Percentiles rank a stretch among this genome's conserved stretches.
phyloP scores from a whole-genome alignment of 23 tunicate genomes.

The Trididemnum nubilum region DNA sequence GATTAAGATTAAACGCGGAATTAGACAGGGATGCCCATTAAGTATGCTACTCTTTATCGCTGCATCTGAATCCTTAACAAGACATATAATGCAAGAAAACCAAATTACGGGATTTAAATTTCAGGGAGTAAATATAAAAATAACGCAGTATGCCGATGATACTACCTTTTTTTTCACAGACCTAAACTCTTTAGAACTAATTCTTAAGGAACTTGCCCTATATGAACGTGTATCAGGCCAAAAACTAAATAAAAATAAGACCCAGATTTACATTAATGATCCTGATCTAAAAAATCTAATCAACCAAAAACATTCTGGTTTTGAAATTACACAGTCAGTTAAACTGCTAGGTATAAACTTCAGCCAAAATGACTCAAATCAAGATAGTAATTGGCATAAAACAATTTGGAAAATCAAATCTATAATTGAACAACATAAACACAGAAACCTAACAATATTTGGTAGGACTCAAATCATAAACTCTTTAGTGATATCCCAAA shows the following conservation, averaged over 20 bases:
- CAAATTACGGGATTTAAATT: slow-evolving; percentile 5
- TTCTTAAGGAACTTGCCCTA: not conserved
- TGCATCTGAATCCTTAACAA: slow-evolving; percentile 11
- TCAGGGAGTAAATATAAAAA: not conserved
- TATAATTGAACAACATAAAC: not conserved
- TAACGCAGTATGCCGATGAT: slow-evolving; percentile 47
- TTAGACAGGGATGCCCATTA: slow-evolving; percentile 54
- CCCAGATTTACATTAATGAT: slow-evolving; percentile 9
- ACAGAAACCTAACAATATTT: slow-evolving; percentile 9
- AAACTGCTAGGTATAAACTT: slow-evolving; percentile 25
- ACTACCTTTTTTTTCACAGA: slow-evolving; percentile 3
- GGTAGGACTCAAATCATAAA: slow-evolving; percentile 12
- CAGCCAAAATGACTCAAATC: not conserved
- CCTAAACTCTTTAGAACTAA: not conserved
- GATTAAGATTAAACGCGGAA: slow-evolving; percentile 21
- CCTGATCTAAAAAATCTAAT: not conserved
- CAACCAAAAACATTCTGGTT: not conserved
- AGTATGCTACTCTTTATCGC: slow-evolving; percentile 39
- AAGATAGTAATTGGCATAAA: not conserved
- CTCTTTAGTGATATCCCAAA: not conserved
- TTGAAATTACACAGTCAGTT: not conserved
- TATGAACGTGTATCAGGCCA: slow-evolving; percentile 13
- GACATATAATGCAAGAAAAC: slow-evolving; percentile 3
- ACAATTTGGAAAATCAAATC: not conserved
- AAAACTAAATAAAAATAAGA: slow-evolving; percentile 28